Evolutionary conservation across 2,888 invertebrate species (phyloP), one percentile per base, ranked within the genome.

Genomic region (Strigamia transsilvanica): DNA sequence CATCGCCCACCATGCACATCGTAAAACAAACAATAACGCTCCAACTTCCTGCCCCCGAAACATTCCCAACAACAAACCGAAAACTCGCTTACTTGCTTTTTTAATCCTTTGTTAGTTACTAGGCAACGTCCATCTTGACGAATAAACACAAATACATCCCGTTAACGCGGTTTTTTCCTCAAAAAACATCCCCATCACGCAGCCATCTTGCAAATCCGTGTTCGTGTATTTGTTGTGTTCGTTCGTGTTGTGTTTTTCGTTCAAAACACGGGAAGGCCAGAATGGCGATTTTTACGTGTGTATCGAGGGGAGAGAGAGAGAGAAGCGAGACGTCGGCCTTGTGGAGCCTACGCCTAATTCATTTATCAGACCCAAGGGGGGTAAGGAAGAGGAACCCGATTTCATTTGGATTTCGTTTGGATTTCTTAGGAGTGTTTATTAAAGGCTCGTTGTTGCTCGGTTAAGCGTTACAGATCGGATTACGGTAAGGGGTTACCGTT

Each of bases 21-120:
- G 23, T 61, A 61, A 61, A 61, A 61, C 9, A 12, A 2, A n/a
- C 1, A 61, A 61, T 10, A 56, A 9, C 15, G 5, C 9, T 9
- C 18, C 10, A 61, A 61, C 21, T 61, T 61, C 51, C 51, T 61
- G n/a, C 23, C 10, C 18, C 10, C 61, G 9, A 56, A 6, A 61
- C n/a, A 61, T 61, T 23, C 5, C 18, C 3, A 13, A 51, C 5
- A n/a, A 13, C 13, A 51, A 6, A 4, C 10, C 4, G 51, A 2
- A 51, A 13, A n/a, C n/a, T n/a, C n/a, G n/a, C n/a, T n/a, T 61
- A 21, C 61, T 23, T 61, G 61, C 61, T 61, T n/a, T 56, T 61
- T 61, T 61, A 61, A 61, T 61, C 61, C 61, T 61, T 61, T 61
- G 61, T 61, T 61, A 61, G 61, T 61, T 61, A n/a, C n/a, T n/a